Conservation (phyloP, 2,113 vertebrate genomes). For the Spermophilus dauricus region DNA sequence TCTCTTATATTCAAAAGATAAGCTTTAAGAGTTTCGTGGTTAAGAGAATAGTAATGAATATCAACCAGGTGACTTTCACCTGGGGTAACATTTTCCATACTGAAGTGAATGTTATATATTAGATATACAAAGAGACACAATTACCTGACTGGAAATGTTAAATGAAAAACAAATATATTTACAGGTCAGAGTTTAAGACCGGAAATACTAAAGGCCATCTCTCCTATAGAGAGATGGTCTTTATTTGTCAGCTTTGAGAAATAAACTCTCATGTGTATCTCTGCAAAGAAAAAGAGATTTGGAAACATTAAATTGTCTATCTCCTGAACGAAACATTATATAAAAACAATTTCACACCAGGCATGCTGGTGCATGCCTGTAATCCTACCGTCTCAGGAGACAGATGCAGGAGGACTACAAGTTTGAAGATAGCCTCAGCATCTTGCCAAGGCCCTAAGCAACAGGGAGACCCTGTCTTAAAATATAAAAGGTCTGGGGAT, state of each 20-base stretch:
- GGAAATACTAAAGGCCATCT: not conserved
- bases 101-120: not conserved
- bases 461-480: too few species aligned
- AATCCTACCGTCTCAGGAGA: too few species aligned
- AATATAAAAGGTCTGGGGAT: too few species aligned
- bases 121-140: not conserved
- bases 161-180: not conserved
- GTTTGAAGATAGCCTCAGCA: too few species aligned
- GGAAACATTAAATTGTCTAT: not conserved
- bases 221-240: too few species aligned
- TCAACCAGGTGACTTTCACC: not conserved
- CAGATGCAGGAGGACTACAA: too few species aligned
- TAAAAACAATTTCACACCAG: not conserved
- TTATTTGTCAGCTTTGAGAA: too few species aligned
- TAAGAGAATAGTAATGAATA: not conserved
- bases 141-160: slow-evolving; percentile 5
- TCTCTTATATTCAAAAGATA: not conserved
- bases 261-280: too few species aligned
- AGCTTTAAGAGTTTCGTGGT: not conserved
- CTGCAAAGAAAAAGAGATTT: too few species aligned
- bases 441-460: too few species aligned
- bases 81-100: not conserved
- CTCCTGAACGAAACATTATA: not conserved
- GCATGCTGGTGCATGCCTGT: too few species aligned
- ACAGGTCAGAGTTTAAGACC: slow-evolving; percentile 18